phyloP scores from a whole-genome alignment of 1,140 invertebrate genomes.

The Drosophila kepulauana region DNA sequence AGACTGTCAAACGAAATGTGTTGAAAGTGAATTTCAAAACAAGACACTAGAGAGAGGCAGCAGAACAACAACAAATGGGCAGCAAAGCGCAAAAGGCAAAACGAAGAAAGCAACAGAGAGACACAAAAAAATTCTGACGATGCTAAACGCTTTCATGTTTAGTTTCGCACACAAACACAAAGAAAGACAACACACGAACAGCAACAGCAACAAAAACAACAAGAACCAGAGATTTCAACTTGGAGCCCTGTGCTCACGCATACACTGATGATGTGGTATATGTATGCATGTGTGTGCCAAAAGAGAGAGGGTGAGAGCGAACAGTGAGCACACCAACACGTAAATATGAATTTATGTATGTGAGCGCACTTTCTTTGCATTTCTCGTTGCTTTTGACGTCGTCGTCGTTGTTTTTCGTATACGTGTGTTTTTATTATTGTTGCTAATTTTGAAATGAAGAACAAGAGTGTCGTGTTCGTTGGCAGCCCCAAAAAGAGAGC shows the following conservation, averaged over 20 bases:
- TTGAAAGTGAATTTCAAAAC: constrained; percentile 47
- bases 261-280: background rate
- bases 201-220: too few relatives aligned
- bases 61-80: constrained; percentile 26
- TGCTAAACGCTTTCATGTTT: constrained; percentile 29
- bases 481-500: constrained; percentile 13
- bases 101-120: constrained; percentile 34
- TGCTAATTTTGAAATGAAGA: constrained; percentile 68
- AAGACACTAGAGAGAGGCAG: constrained; percentile 8
- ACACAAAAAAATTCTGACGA: constrained; percentile 8
- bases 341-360: too few relatives aligned
- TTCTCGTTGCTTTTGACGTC: constrained; percentile 43
- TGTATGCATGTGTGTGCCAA: too few relatives aligned
- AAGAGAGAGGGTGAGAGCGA: background rate
- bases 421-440: constrained; percentile 68
- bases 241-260: constrained; percentile 5
- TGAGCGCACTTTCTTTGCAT: constrained; percentile 68
- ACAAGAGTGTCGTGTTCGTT: constrained; percentile 39
- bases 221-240: constrained; percentile 14
- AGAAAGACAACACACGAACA: constrained; percentile 1
- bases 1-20: constrained; percentile 11
- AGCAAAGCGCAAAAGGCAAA: constrained; percentile 9
- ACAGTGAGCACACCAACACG: constrained; percentile 18
- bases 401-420: constrained; percentile 18
- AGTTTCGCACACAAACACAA: constrained; percentile 41